Evolutionary conservation across 2,113 vertebrate species (phyloP).

Genomic region (Monarcha castaneiventris): DNA sequence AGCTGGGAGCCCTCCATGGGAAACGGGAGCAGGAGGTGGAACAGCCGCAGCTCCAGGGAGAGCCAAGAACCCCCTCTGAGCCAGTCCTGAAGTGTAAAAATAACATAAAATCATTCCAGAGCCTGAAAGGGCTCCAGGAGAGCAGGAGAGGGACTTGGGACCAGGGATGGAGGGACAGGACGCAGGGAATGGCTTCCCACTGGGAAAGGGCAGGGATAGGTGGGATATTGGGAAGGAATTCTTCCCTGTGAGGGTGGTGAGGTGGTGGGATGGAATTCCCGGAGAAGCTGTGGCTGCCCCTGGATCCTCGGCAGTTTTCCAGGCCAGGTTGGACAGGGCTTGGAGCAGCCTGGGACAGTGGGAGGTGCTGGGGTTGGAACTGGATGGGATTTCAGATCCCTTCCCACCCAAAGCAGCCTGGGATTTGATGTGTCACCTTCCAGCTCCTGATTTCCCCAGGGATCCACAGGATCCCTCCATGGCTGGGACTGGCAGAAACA

Average conservation of each 20-base stretch:
- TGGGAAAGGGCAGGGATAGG: fast-evolving
- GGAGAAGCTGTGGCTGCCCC: background rate
- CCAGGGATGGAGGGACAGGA: background rate
- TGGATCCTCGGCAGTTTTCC: fast-evolving
- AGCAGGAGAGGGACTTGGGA: background rate
- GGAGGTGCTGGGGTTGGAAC: fast-evolving
- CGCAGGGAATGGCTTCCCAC: background rate
- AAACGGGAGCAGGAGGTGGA: background rate
- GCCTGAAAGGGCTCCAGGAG: background rate
- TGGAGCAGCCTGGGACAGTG: fast-evolving
- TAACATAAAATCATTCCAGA: background rate
- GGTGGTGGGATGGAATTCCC: background rate
- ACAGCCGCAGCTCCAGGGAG: background rate
- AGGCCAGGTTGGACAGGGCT: too few species aligned
- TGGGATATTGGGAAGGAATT: background rate
- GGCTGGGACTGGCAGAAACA: background rate
- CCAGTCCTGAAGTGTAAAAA: background rate
- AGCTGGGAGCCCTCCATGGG: background rate
- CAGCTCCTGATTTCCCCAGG: background rate
- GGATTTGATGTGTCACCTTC: background rate
- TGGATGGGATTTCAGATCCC: background rate
- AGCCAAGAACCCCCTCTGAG: background rate
- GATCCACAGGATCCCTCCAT: fast-evolving
- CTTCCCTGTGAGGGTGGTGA: background rate
- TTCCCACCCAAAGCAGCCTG: background rate